Evolutionary conservation across 2,797 vertebrate genomes (phyloP).

Genomic region (Micromesistius poutassou): DNA sequence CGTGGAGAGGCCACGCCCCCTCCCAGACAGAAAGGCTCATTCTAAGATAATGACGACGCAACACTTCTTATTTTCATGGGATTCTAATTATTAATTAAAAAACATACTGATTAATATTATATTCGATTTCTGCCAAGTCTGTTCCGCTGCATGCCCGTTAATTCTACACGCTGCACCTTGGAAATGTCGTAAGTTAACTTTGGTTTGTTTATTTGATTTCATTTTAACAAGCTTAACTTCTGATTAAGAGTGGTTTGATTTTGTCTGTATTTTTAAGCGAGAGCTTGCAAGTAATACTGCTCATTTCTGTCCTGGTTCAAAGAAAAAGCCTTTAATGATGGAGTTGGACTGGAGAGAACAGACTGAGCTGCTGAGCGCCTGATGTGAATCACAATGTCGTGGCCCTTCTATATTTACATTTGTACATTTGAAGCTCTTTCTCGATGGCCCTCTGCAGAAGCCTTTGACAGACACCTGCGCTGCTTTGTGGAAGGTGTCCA

Average conservation of each 20-base stretch:
- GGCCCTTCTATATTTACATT: slow-evolving; percentile 73
- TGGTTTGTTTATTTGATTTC: neutral
- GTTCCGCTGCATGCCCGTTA: no score
- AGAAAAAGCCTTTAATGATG: slow-evolving; percentile 32
- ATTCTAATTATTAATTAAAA: no score
- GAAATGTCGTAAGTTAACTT: neutral
- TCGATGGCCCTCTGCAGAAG: slow-evolving; percentile 60
- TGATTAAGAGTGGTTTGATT: neutral
- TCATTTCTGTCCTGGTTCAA: neutral
- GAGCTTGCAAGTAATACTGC: neutral
- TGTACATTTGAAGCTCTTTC: slow-evolving; percentile 65
- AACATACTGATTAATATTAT: no score
- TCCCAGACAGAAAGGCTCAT: no score
- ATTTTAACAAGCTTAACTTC: neutral
- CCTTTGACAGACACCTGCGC: slow-evolving; percentile 76
- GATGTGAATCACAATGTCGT: slow-evolving; percentile 60
- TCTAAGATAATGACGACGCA: no score
- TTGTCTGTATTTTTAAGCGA: neutral
- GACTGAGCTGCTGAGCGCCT: slow-evolving; percentile 50
- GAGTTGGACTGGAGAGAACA: slow-evolving; percentile 32
- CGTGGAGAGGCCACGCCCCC: no score
- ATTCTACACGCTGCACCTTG: no score
- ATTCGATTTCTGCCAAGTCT: no score
- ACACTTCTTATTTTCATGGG: no score
- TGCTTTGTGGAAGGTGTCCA: slow-evolving; percentile 71